Conservation (phyloP, 2,797 vertebrate genomes). For the Cossypha heuglini region DNA sequence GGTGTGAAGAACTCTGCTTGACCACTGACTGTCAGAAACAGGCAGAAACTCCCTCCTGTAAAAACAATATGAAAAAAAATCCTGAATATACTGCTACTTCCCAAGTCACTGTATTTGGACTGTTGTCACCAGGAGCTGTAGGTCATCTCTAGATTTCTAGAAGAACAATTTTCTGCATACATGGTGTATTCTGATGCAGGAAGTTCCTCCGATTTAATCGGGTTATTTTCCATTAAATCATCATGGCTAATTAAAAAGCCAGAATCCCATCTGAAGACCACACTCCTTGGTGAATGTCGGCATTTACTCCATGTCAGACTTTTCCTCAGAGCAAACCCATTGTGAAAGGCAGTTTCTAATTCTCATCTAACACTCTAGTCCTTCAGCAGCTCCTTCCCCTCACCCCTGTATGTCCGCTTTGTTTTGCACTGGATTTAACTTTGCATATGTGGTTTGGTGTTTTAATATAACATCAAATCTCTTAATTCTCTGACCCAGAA, state of each 20-base stretch:
- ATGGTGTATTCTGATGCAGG: neutral
- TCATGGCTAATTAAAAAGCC: neutral
- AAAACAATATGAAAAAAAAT: neutral
- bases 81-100: neutral
- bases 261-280: neutral
- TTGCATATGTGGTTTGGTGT: neutral
- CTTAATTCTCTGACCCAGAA: conserved; percentile 72
- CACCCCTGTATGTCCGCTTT: neutral
- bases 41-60: neutral
- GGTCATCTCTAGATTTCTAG: neutral
- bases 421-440: conserved; percentile 24
- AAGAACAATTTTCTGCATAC: neutral
- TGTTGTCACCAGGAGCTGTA: neutral
- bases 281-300: rapidly evolving
- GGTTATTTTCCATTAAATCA: neutral
- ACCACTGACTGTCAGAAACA: neutral
- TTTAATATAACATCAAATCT: conserved; percentile 62
- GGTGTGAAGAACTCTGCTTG: neutral
- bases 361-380: neutral
- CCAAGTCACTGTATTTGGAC: neutral
- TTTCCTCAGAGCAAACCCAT: neutral
- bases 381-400: neutral
- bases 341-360: neutral
- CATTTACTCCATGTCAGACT: neutral
- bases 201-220: neutral